Conservation (phyloP, 2,888 invertebrate genomes). For the Nomada fucata region DNA sequence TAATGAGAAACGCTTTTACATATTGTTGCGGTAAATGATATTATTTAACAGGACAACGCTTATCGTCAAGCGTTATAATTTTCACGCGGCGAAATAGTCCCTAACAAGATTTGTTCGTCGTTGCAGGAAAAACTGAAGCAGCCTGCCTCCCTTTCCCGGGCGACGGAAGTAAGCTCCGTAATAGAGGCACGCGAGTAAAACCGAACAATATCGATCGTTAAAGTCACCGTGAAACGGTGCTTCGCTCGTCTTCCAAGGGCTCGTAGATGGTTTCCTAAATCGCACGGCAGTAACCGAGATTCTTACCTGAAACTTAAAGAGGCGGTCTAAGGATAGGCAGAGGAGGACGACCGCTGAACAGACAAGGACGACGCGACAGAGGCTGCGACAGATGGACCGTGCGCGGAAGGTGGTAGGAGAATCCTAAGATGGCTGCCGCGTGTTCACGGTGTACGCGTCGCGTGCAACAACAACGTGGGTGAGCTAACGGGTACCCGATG, state of each 20-base stretch:
- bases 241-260: constrained; percentile 17
- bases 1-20: no score
- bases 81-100: no score
- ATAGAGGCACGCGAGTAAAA: constrained; percentile 38
- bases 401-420: constrained; percentile 71
- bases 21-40: not conserved
- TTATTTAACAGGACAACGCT: not conserved
- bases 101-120: not conserved
- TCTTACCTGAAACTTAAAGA: constrained; percentile 53
- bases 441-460: constrained; percentile 74
- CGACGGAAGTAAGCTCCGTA: not conserved
- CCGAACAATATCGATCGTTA: constrained; percentile 57
- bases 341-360: constrained; percentile 19
- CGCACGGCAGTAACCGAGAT: constrained; percentile 38
- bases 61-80: not conserved
- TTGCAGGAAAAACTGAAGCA: not conserved
- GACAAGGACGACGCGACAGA: constrained; percentile 59
- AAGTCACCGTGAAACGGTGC: constrained; percentile 21
- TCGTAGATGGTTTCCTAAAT: constrained; percentile 62
- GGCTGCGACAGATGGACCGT: constrained; percentile 73
- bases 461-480: constrained; percentile 67
- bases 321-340: constrained; percentile 52
- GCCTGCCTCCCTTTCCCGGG: not conserved
- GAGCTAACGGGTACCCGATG: constrained; percentile 63
- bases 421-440: constrained; percentile 80